A percentile compares a stretch with the other conserved stretches of the same genome.
These are phyloP conservation scores for Petroica traversi DNA, from an alignment of 2,113 vertebrate species.

Conservation along the genomic window DNA sequence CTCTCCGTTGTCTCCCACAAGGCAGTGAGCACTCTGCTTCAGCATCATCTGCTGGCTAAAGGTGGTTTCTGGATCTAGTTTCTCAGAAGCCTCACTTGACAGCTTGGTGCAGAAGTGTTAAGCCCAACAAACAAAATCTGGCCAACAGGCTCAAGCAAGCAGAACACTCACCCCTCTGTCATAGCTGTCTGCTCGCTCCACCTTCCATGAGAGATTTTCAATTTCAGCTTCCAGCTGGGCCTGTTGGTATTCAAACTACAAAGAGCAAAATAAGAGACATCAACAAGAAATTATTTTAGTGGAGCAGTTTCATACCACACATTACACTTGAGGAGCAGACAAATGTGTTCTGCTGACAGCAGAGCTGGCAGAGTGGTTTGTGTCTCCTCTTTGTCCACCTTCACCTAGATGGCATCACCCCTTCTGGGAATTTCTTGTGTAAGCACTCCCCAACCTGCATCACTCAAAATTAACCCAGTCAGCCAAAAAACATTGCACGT, in stretches of 20 bases:
- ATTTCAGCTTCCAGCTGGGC: conserved; percentile 98
- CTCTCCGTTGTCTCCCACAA: background rate
- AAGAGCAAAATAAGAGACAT: background rate
- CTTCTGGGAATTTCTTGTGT: background rate
- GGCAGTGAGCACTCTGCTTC: background rate
- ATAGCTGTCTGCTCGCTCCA: conserved; percentile 96
- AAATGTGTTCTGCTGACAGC: background rate
- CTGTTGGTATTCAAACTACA: conserved; percentile 98
- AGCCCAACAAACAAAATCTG: background rate
- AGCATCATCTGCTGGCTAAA: background rate
- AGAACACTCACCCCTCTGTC: conserved; percentile 87
- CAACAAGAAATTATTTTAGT: background rate
- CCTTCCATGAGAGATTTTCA: conserved; percentile 98
- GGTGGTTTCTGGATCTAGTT: background rate
- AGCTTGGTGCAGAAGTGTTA: background rate
- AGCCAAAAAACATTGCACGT: background rate
- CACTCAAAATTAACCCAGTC: background rate
- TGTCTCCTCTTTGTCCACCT: background rate
- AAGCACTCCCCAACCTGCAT: background rate
- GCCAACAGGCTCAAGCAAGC: background rate
- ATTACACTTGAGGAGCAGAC: background rate
- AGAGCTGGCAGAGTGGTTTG: background rate
- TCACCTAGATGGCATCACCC: background rate
- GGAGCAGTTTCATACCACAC: background rate
- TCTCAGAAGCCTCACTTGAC: background rate